These are phyloP conservation scores for Napeogenes inachia DNA, from an alignment of 2,888 invertebrate species.

Conservation along the genomic window DNA sequence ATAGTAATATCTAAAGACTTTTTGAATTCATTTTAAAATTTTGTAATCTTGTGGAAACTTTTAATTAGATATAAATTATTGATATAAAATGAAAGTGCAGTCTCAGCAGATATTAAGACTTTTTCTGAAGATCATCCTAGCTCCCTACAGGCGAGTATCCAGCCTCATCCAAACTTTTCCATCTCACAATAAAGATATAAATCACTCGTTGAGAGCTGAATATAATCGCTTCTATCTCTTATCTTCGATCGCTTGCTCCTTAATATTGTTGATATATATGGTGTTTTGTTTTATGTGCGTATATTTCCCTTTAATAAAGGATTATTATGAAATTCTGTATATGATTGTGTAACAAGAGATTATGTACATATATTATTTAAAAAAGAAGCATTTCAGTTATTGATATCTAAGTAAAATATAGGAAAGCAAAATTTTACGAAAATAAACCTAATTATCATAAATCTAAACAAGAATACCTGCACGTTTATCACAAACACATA, in stretches of 20 bases:
- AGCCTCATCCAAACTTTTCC: slow-evolving; percentile 18
- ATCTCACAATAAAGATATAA: slow-evolving; percentile 71
- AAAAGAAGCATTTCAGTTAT: background rate
- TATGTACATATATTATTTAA: background rate
- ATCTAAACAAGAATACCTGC: slow-evolving; percentile 3
- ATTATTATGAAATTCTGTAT: background rate
- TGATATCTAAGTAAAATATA: background rate
- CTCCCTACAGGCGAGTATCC: slow-evolving; percentile 13
- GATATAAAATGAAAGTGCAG: background rate
- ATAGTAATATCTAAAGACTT: too few relatives aligned
- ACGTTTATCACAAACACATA: slow-evolving; percentile 9
- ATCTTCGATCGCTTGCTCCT: slow-evolving; percentile 53
- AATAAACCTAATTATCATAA: slow-evolving; percentile 3
- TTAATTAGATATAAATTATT: background rate
- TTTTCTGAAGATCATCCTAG: slow-evolving; percentile 12
- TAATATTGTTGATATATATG: slow-evolving; percentile 32
- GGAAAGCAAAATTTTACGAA: background rate
- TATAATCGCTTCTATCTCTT: slow-evolving; percentile 65
- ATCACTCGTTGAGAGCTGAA: slow-evolving; percentile 62
- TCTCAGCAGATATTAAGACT: slow-evolving; percentile 6
- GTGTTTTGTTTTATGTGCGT: slow-evolving; percentile 15
- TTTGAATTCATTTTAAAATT: too few relatives aligned
- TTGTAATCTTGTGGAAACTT: too few relatives aligned
- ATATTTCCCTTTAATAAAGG: slow-evolving; percentile 3
- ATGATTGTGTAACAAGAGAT: too few relatives aligned